A percentile compares a stretch with the other conserved stretches of the same genome.
Evolutionary conservation across 2,797 vertebrate species (phyloP).

Genomic region (Danio aesculapii): DNA sequence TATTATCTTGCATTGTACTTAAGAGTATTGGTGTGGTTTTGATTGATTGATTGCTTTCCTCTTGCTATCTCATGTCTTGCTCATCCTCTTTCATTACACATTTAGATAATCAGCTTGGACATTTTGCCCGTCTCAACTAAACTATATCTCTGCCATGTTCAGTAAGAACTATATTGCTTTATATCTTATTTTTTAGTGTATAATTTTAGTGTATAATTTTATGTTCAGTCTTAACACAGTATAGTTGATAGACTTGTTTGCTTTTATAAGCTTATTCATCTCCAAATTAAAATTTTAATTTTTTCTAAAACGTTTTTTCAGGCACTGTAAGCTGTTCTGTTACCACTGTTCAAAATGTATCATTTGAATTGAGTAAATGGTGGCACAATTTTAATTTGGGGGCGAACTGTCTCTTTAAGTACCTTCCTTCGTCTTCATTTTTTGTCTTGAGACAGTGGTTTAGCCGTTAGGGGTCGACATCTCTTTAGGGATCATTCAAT

Average conservation of each 20-base stretch:
- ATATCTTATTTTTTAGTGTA: background rate
- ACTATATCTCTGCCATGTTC: background rate
- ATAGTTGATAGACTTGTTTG: too few relatives aligned
- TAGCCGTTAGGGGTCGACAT: conserved; percentile 39
- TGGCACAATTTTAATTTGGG: background rate
- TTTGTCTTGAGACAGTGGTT: background rate
- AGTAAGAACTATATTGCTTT: background rate
- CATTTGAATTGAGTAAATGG: background rate
- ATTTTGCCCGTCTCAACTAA: background rate
- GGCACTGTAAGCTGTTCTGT: background rate
- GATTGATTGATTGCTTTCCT: background rate
- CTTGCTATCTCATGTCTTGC: background rate
- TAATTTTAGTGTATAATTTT: background rate
- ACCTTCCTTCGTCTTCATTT: background rate
- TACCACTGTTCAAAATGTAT: background rate
- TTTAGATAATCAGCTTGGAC: background rate
- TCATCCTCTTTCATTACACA: background rate
- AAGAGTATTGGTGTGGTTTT: background rate
- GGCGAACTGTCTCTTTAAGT: conserved; percentile 1
- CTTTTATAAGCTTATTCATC: too few relatives aligned
- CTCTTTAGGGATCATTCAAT: background rate
- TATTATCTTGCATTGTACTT: background rate
- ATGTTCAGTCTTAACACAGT: background rate
- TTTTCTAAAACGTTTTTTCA: too few relatives aligned
- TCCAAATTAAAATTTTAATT: too few relatives aligned